Evolutionary conservation across 1,140 invertebrate species (phyloP).

Genomic region (Danaus plexippus): DNA sequence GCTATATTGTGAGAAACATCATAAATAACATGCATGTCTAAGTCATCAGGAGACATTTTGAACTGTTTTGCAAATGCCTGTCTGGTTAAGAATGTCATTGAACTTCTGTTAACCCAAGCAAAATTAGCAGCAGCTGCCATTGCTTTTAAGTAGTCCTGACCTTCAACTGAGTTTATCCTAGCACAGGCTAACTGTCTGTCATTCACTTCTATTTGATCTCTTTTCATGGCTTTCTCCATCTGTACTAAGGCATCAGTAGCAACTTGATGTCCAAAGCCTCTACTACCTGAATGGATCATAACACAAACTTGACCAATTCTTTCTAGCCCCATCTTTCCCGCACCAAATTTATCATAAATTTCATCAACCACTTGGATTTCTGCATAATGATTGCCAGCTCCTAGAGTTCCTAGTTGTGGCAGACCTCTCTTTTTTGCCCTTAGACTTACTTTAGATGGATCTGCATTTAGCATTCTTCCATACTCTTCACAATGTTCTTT

Average conservation of each 20-base stretch:
- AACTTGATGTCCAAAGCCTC: slow-evolving; percentile 99
- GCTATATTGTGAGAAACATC: slow-evolving; percentile 99
- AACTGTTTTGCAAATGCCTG: slow-evolving; percentile 99
- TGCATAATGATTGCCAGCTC: slow-evolving; percentile 99
- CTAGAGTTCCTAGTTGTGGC: slow-evolving; percentile 97
- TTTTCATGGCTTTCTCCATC: slow-evolving; percentile 99
- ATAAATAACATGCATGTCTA: slow-evolving; percentile 99
- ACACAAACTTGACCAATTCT: slow-evolving; percentile 96
- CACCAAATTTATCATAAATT: slow-evolving; percentile 98
- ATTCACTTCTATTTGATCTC: slow-evolving; percentile 97
- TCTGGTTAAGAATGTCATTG: slow-evolving; percentile 98
- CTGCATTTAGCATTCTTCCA: slow-evolving; percentile 98
- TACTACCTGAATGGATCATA: slow-evolving; percentile 99
- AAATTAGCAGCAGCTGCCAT: slow-evolving; percentile 99
- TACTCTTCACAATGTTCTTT: slow-evolving; percentile 99
- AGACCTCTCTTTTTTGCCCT: slow-evolving; percentile 99
- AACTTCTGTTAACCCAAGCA: slow-evolving; percentile 99
- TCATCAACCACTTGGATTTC: slow-evolving; percentile 99
- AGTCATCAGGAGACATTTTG: slow-evolving; percentile 94
- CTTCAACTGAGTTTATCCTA: slow-evolving; percentile 91
- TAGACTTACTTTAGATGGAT: slow-evolving; percentile 96
- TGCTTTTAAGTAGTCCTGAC: slow-evolving; percentile 97
- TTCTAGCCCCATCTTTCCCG: slow-evolving; percentile 99
- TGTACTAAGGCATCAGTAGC: slow-evolving; percentile 98
- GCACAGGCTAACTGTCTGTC: slow-evolving; percentile 99